Conservation (phyloP, 2,888 invertebrate species). For the Oscheius sp. region DNA sequence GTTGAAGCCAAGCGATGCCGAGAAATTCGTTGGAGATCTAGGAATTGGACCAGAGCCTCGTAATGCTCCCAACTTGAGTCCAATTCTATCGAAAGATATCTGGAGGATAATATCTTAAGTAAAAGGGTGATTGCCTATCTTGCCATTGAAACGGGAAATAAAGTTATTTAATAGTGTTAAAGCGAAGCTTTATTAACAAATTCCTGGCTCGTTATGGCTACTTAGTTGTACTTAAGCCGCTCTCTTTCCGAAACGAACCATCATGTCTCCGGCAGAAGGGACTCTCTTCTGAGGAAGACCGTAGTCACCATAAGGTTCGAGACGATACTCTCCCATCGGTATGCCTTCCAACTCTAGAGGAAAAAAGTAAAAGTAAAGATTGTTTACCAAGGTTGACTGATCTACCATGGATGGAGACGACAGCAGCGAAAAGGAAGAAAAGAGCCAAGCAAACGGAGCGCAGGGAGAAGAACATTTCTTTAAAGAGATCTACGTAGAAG, state of each 20-base stretch:
- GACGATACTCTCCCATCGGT: slow-evolving; percentile 28
- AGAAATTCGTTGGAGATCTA: slow-evolving; percentile 61
- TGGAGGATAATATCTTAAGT: slow-evolving; percentile 36
- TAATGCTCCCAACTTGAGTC: slow-evolving; percentile 56
- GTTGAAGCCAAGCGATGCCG: slow-evolving; percentile 58
- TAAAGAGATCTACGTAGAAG: too few relatives aligned
- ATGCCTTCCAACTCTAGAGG: slow-evolving; percentile 33
- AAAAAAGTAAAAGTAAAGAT: not conserved
- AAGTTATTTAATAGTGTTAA: not conserved
- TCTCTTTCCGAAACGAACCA: slow-evolving; percentile 23
- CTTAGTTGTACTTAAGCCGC: not conserved
- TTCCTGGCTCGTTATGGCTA: not conserved
- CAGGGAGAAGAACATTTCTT: slow-evolving; percentile 22
- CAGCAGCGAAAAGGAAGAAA: slow-evolving; percentile 14
- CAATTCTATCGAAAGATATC: slow-evolving; percentile 42
- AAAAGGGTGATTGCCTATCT: not conserved
- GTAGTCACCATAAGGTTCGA: slow-evolving; percentile 32
- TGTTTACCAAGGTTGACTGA: slow-evolving; percentile 2
- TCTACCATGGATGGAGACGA: slow-evolving; percentile 14
- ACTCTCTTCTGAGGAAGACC: slow-evolving; percentile 24
- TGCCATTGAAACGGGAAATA: slow-evolving; percentile 8
- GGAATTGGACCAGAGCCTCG: slow-evolving; percentile 60
- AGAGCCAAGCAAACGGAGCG: slow-evolving; percentile 32
- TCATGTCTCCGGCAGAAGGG: slow-evolving; percentile 15
- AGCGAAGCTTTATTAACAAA: slow-evolving; percentile 8